Percentiles rank a stretch among this genome's conserved stretches.
These are phyloP conservation scores for Acleris holmiana DNA, from an alignment of 2,888 invertebrate species.

Conservation along the genomic window DNA sequence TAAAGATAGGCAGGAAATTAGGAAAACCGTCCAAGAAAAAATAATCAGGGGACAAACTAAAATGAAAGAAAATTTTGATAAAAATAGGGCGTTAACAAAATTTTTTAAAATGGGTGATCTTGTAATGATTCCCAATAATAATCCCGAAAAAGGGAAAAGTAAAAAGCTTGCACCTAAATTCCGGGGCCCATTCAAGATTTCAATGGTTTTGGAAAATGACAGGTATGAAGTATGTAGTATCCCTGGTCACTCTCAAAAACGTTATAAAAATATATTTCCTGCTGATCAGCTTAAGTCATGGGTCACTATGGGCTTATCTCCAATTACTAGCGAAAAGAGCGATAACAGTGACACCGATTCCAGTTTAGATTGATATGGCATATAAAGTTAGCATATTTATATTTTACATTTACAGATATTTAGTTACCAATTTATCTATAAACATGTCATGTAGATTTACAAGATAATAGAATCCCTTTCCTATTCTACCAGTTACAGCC, in stretches of 20 bases:
- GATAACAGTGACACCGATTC: neutral
- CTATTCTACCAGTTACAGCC: neutral
- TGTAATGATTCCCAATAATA: constrained; percentile 2
- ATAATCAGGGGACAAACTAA: no score
- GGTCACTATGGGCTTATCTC: neutral
- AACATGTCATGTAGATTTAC: neutral
- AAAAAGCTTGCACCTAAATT: no score
- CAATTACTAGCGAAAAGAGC: neutral
- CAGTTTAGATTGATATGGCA: neutral
- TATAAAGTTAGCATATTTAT: no score
- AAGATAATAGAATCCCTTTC: neutral
- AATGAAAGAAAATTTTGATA: no score
- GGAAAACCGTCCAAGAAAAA: no score
- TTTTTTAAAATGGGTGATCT: constrained; percentile 1
- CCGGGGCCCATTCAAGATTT: no score
- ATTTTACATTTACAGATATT: neutral
- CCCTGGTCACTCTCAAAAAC: neutral
- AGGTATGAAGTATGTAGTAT: neutral
- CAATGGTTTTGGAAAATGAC: no score
- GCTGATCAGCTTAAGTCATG: constrained; percentile 2
- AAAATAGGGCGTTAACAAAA: constrained; percentile 20
- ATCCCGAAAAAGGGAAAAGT: neutral
- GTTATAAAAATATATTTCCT: neutral
- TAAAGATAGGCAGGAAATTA: no score
- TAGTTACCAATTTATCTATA: neutral